These are phyloP conservation scores for Drosophila mulleri DNA, from an alignment of 2,888 invertebrate genomes.

Conservation along the genomic window DNA sequence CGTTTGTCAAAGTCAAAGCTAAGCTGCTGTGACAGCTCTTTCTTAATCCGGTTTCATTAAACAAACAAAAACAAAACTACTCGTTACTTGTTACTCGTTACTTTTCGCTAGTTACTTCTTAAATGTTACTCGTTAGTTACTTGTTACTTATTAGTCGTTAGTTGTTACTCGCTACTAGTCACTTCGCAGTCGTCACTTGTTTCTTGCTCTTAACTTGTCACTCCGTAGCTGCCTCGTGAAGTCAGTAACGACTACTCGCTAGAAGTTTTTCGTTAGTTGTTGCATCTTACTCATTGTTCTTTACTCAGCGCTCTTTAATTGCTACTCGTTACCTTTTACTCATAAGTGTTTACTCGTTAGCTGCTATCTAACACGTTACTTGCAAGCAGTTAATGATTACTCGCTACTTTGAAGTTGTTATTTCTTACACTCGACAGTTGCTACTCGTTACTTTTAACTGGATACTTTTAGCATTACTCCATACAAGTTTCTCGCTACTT, in stretches of 20 bases:
- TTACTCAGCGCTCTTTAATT: too few species aligned
- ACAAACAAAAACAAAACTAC: constrained; percentile 8
- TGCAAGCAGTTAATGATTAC: not conserved
- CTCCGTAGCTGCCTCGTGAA: not conserved
- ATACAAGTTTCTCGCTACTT: not conserved
- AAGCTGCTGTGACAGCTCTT: constrained; percentile 27
- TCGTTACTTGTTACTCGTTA: constrained; percentile 13
- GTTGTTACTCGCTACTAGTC: constrained; percentile 6
- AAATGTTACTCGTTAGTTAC: constrained; percentile 11
- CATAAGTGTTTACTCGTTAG: not conserved
- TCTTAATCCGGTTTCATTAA: constrained; percentile 16
- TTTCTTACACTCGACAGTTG: too few species aligned
- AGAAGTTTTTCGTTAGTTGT: not conserved
- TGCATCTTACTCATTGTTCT: not conserved
- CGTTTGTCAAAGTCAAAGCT: constrained; percentile 35
- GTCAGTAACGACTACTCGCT: not conserved
- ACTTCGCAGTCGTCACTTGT: not conserved
- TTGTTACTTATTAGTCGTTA: constrained; percentile 4
- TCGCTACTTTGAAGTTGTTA: not conserved
- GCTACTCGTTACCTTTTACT: too few species aligned
- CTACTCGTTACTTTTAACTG: not conserved
- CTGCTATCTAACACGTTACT: too few species aligned
- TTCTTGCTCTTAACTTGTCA: not conserved
- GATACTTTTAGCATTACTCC: too few species aligned
- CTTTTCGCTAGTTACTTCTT: not conserved